These are phyloP conservation scores for Xiphydria camelus DNA, from an alignment of 2,888 invertebrate species.

Conservation along the genomic window DNA sequence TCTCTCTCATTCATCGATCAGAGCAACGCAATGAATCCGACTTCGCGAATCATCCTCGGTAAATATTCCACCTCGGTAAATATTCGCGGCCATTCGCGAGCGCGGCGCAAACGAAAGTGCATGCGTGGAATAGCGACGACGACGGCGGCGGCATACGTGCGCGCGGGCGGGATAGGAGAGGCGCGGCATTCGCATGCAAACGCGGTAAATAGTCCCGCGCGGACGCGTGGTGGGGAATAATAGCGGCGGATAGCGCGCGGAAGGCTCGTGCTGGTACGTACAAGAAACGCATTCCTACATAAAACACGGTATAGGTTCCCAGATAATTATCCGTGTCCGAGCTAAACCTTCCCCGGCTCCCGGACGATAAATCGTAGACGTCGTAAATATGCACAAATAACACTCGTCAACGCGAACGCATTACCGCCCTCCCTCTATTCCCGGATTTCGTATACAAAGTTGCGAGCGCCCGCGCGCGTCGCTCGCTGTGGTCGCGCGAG, in stretches of 20 bases:
- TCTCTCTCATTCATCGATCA: too few species aligned
- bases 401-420: conserved; percentile 1
- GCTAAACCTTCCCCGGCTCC: conserved; percentile 6
- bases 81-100: too few species aligned
- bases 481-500: background rate
- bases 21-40: too few species aligned
- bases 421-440: conserved; percentile 1
- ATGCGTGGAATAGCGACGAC: conserved; percentile 25
- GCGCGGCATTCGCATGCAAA: conserved; percentile 42
- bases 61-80: too few species aligned
- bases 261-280: conserved; percentile 18
- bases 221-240: conserved; percentile 41
- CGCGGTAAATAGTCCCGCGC: conserved; percentile 45
- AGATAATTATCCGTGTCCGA: conserved; percentile 46
- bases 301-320: conserved; percentile 43
- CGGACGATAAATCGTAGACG: conserved; percentile 28
- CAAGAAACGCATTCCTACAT: conserved; percentile 48
- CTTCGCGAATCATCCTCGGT: too few species aligned
- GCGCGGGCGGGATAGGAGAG: too few species aligned
- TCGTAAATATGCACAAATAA: conserved; percentile 29
- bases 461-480: conserved; percentile 1
- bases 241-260: conserved; percentile 28
- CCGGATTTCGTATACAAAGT: conserved; percentile 3
- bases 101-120: too few species aligned
- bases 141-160: conserved; percentile 18